Evolutionary conservation across 2,888 invertebrate species (phyloP), one percentile per base, ranked within the genome.

Genomic region (Deroplatys truncata): DNA sequence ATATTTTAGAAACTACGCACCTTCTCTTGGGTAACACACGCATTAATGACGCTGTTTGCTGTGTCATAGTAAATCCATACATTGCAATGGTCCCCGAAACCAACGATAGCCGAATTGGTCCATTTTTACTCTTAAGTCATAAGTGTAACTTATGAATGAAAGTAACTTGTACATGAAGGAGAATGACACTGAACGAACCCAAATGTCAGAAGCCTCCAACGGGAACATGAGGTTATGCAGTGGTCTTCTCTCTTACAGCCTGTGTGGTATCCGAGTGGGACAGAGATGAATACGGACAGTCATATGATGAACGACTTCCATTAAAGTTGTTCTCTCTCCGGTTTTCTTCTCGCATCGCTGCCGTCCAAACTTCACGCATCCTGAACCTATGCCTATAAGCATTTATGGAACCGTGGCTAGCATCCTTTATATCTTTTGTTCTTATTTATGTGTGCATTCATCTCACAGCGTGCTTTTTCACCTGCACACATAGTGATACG

Each of bases 261-360:
- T n/a, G 88, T 9, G n/a, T 49, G 29, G 82, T 88, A 82, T 88
- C n/a, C 84, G 49, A 89, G 85, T 56, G 43, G 85, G 85, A 89
- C 89, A 85, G 28, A 72, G 89, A 85, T 82, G 35, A 85, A 89
- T 85, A n/a, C 89, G 28, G 89, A 89, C 89, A 89, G 56, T 85
- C 35, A 10, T 31, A 89, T 89, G 89, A 89, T 89, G 85, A 85
- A 89, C 89, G 89, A 89, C 72, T 85, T 89, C 89, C 89, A 89
- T 89, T 89, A 85, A 84, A 89, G n/a, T 25, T 35, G 28, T 88
- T 84, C 84, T 84, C 85, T 85, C 85, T 85, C 87, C 28, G 49
- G n/a, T 72, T 28, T 28, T 31, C 29, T 72, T 13, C 82, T 2
- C 31, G 10, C 16, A 28, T 82, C 20, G 28, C n/a, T 13, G 49